Conservation (phyloP, 2,888 invertebrate genomes). For the Philereme vetulata region DNA sequence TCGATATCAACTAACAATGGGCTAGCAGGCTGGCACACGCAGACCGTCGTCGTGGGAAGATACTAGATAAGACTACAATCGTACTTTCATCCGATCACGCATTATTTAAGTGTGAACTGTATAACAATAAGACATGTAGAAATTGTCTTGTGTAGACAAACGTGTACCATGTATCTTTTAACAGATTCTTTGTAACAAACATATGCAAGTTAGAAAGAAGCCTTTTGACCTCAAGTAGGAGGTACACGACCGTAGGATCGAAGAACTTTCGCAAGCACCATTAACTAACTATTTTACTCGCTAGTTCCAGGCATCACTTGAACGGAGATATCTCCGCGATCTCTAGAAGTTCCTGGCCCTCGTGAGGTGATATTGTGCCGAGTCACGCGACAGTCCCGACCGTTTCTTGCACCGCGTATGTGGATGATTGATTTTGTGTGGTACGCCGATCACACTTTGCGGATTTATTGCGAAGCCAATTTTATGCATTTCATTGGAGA, state of each 20-base stretch:
- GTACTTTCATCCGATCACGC: conserved; percentile 77
- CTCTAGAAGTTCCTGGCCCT: conserved; percentile 55
- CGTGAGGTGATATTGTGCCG: conserved; percentile 52
- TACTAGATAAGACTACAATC: conserved; percentile 65
- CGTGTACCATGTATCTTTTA: conserved; percentile 11
- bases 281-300: conserved; percentile 17
- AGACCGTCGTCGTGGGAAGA: conserved; percentile 71
- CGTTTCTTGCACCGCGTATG: conserved; percentile 27
- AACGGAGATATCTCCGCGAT: conserved; percentile 71
- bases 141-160: conserved; percentile 40
- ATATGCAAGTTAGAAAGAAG: neutral
- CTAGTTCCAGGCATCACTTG: conserved; percentile 24
- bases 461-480: conserved; percentile 18
- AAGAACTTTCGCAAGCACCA: conserved; percentile 11
- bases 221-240: conserved; percentile 2
- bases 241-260: conserved; percentile 8
- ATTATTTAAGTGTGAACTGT: conserved; percentile 75
- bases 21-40: conserved; percentile 47
- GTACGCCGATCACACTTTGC: conserved; percentile 19
- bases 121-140: conserved; percentile 60
- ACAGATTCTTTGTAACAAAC: conserved; percentile 3
- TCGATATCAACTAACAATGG: conserved; percentile 58
- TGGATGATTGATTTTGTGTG: conserved; percentile 32
- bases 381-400: conserved; percentile 55
- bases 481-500: neutral